These are phyloP conservation scores for Triplophysa yarkandensis DNA, from an alignment of 2,797 vertebrate species.

Conservation along the genomic window DNA sequence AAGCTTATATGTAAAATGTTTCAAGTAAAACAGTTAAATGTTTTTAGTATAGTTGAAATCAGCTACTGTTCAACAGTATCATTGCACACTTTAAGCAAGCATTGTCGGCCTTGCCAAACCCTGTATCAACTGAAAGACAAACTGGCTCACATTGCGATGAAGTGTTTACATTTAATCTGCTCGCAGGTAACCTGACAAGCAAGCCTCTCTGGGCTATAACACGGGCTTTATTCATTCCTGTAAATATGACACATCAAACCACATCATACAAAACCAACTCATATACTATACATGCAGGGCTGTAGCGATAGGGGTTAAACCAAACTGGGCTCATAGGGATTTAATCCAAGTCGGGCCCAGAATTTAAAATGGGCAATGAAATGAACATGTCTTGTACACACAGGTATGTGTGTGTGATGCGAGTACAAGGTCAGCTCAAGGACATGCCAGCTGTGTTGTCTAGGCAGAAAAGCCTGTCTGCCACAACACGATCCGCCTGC, in stretches of 20 bases:
- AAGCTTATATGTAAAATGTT: no score
- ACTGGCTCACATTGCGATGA: slow-evolving; percentile 38
- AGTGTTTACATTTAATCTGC: slow-evolving; percentile 53
- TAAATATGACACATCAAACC: slow-evolving; percentile 21
- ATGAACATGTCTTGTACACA: slow-evolving; percentile 43
- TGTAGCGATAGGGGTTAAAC: neutral
- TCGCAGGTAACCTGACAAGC: slow-evolving; percentile 35
- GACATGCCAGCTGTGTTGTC: slow-evolving; percentile 52
- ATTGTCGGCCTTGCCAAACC: slow-evolving; percentile 42
- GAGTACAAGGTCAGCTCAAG: slow-evolving; percentile 43
- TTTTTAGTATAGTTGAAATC: slow-evolving; percentile 7
- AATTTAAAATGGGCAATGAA: slow-evolving; percentile 11
- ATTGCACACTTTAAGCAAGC: slow-evolving; percentile 24
- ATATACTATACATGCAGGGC: neutral
- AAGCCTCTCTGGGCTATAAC: slow-evolving; percentile 10
- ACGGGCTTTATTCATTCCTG: slow-evolving; percentile 20
- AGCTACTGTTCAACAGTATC: slow-evolving; percentile 29
- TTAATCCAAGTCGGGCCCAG: neutral
- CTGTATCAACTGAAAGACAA: slow-evolving; percentile 21
- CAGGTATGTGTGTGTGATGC: slow-evolving; percentile 50
- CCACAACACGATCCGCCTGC: slow-evolving; percentile 39
- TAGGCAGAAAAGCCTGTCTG: slow-evolving; percentile 44
- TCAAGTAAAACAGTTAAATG: no score
- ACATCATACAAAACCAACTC: slow-evolving; percentile 38
- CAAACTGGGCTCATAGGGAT: neutral